Percentiles rank a stretch among this genome's conserved stretches.
Conservation (phyloP, 1,140 invertebrate genomes). For the Bemisia tabaci region DNA sequence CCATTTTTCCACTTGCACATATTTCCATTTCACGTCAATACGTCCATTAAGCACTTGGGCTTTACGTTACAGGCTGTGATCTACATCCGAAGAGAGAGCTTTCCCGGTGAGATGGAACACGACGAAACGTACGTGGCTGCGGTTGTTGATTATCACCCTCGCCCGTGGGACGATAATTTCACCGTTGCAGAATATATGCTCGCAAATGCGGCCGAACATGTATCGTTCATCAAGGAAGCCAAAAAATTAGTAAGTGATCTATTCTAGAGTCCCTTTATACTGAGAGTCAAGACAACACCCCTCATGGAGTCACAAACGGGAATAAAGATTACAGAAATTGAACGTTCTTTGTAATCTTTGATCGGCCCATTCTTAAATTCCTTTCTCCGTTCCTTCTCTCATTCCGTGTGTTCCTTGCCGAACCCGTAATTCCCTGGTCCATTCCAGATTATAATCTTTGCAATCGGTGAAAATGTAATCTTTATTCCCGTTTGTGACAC, state of each 20-base stretch:
- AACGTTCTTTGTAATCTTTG: background rate
- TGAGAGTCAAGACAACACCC: background rate
- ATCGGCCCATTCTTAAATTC: background rate
- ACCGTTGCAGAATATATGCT: background rate
- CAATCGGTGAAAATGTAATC: too few relatives aligned
- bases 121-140: background rate
- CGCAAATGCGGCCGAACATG: background rate
- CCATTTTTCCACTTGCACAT: too few relatives aligned
- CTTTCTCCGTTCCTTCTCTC: background rate
- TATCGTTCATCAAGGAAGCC: background rate
- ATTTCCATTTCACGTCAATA: too few relatives aligned
- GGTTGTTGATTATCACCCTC: background rate
- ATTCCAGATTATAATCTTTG: too few relatives aligned
- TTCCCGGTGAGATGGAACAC: too few relatives aligned
- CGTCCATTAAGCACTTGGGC: too few relatives aligned
- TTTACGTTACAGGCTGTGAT: too few relatives aligned
- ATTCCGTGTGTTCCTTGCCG: background rate
- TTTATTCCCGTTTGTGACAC: too few relatives aligned
- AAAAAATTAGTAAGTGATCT: background rate
- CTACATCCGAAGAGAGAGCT: too few relatives aligned
- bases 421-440: too few relatives aligned
- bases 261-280: background rate
- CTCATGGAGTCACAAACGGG: too few relatives aligned
- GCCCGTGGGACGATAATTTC: background rate
- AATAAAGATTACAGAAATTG: too few relatives aligned